Evolutionary conservation across 1,140 invertebrate species (phyloP).

Genomic region (Euwallacea similis): DNA sequence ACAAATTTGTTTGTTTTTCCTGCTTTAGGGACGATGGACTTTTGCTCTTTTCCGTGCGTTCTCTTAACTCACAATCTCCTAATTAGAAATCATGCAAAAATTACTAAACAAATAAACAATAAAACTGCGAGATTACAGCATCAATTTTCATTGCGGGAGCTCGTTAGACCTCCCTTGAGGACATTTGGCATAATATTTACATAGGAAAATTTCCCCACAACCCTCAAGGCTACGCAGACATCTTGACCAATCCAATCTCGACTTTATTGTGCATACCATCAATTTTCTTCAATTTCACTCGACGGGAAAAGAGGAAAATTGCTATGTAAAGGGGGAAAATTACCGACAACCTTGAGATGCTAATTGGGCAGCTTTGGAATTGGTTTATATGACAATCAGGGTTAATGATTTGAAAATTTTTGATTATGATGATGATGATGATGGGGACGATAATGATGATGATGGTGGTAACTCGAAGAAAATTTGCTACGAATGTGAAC

Average conservation of each 20-base stretch:
- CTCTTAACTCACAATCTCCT: too few species aligned
- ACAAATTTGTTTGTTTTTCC: too few species aligned
- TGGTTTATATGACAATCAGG: too few species aligned
- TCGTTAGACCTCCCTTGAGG: conserved; percentile 9
- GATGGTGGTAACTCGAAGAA: too few species aligned
- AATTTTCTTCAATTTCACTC: conserved; percentile 32
- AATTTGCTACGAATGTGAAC: too few species aligned
- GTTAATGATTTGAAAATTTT: too few species aligned
- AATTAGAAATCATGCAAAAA: too few species aligned
- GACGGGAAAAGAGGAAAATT: conserved; percentile 16
- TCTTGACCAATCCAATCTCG: conserved; percentile 37
- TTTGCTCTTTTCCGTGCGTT: too few species aligned
- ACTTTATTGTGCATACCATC: conserved; percentile 30
- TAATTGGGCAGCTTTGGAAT: background rate
- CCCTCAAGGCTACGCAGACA: conserved; percentile 34
- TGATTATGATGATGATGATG: too few species aligned
- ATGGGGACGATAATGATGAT: too few species aligned
- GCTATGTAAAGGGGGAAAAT: conserved; percentile 24
- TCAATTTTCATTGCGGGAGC: conserved; percentile 9
- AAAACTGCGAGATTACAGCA: background rate
- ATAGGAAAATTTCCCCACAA: conserved; percentile 10
- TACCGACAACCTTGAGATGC: conserved; percentile 10
- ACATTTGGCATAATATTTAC: conserved; percentile 32
- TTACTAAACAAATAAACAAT: too few species aligned
- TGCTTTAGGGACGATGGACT: too few species aligned